A percentile compares a stretch with the other conserved stretches of the same genome.
These are phyloP conservation scores for Pristionchus japonicus DNA, from an alignment of 2,888 invertebrate species.

Conservation along the genomic window DNA sequence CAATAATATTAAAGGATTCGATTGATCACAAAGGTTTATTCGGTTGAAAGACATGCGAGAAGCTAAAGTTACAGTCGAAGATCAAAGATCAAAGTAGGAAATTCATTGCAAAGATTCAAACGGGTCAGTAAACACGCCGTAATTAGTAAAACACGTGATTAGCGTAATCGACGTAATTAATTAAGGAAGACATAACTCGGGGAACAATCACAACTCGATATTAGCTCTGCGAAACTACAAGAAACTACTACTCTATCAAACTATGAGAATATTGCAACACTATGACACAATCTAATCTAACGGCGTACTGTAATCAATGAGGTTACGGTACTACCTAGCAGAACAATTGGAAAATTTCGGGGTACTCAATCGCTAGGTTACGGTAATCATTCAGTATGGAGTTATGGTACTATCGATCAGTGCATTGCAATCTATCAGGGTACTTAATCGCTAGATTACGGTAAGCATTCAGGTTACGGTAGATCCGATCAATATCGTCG, in stretches of 20 bases:
- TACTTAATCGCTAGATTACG: neutral
- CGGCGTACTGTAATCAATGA: neutral
- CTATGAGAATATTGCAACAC: neutral
- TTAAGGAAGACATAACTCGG: neutral
- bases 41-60: neutral
- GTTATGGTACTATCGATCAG: neutral
- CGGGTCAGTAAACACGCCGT: slow-evolving; percentile 21
- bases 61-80: no score
- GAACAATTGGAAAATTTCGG: neutral
- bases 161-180: neutral
- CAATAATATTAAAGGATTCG: neutral
- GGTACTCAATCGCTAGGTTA: neutral
- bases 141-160: neutral
- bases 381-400: neutral
- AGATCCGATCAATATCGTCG: neutral
- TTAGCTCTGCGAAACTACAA: neutral
- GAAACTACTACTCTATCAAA: neutral
- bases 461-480: neutral
- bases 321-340: neutral
- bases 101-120: neutral
- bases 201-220: slow-evolving; percentile 16
- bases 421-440: neutral
- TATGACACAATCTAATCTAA: neutral
- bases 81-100: no score
- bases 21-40: neutral